These are phyloP conservation scores for Zaprionus taronus DNA, from an alignment of 1,140 invertebrate genomes.

Conservation along the genomic window DNA sequence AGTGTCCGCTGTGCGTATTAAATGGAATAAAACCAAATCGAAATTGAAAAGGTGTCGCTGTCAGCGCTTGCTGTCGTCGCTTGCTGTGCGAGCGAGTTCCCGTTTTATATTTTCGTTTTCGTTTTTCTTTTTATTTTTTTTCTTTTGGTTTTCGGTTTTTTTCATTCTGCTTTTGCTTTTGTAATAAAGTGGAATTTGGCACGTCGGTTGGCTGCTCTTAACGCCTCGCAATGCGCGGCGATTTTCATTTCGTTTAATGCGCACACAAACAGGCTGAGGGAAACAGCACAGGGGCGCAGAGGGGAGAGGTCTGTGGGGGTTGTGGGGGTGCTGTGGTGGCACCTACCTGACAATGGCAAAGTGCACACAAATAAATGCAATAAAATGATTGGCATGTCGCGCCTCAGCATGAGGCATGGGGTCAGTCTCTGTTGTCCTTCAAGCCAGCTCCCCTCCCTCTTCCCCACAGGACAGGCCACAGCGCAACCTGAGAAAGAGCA, in stretches of 20 bases:
- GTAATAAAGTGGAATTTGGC: constrained; percentile 82
- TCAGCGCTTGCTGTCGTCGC: constrained; percentile 41
- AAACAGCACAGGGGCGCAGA: not conserved
- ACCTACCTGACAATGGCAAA: constrained; percentile 69
- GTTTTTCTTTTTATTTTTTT: constrained; percentile 3
- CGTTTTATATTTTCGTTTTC: not conserved
- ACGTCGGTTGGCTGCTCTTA: constrained; percentile 71
- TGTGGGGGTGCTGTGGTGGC: not conserved
- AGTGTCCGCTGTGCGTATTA: constrained; percentile 55
- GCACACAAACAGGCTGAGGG: constrained; percentile 47
- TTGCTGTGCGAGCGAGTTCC: constrained; percentile 1
- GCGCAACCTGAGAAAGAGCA: not conserved
- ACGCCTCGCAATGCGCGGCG: constrained; percentile 66
- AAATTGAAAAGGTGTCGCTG: constrained; percentile 81
- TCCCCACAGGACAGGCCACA: constrained; percentile 4
- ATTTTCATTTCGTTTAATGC: constrained; percentile 81
- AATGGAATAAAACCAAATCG: constrained; percentile 80
- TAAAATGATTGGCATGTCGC: constrained; percentile 78
- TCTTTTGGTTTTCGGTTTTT: constrained; percentile 21
- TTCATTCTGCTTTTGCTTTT: constrained; percentile 43
- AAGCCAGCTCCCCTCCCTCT: not conserved
- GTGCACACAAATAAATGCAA: constrained; percentile 81
- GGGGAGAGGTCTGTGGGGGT: constrained; percentile 11
- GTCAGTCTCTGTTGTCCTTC: constrained; percentile 43
- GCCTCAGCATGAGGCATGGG: constrained; percentile 14